phyloP scores from a whole-genome alignment of 1,140 invertebrate species.

The Subanguina moxae region DNA sequence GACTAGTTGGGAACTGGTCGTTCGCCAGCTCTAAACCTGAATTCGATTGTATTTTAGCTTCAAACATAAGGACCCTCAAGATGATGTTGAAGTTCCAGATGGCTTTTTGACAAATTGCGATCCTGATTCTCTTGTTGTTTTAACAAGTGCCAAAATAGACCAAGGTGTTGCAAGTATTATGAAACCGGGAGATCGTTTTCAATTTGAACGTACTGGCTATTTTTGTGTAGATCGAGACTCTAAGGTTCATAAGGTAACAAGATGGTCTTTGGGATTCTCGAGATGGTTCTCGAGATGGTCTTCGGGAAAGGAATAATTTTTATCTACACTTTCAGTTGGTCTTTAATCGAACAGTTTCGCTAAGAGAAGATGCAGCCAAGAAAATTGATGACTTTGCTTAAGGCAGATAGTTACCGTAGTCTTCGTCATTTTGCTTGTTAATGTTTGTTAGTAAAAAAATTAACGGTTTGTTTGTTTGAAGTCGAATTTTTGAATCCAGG shows the following conservation, averaged over 20 bases:
- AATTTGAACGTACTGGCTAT: slow-evolving; percentile 93
- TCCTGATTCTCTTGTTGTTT: slow-evolving; percentile 71
- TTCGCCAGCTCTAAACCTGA: too few relatives aligned
- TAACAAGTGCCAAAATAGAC: slow-evolving; percentile 73
- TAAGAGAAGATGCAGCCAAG: slow-evolving; percentile 28
- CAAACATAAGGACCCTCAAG: slow-evolving; percentile 92
- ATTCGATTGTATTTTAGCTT: slow-evolving; percentile 66
- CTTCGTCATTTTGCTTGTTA: too few relatives aligned
- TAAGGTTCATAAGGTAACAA: neutral
- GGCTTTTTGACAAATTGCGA: slow-evolving; percentile 89
- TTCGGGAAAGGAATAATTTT: too few relatives aligned
- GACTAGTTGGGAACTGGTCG: too few relatives aligned
- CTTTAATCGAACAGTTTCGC: slow-evolving; percentile 28
- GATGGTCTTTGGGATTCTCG: neutral
- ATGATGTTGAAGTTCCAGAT: slow-evolving; percentile 79
- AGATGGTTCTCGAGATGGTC: neutral
- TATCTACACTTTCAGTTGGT: slow-evolving; percentile 29
- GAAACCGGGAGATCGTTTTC: slow-evolving; percentile 76
- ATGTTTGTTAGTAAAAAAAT: too few relatives aligned
- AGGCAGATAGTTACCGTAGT: too few relatives aligned
- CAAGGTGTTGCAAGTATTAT: slow-evolving; percentile 68
- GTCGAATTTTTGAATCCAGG: too few relatives aligned
- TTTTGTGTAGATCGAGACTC: slow-evolving; percentile 78
- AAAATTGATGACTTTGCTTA: slow-evolving; percentile 7
- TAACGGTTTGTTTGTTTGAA: too few relatives aligned